Percentiles rank a stretch among this genome's conserved stretches.
phyloP scores from a whole-genome alignment of 2,797 vertebrate genomes.

The Hippopotamyrus pictus region DNA sequence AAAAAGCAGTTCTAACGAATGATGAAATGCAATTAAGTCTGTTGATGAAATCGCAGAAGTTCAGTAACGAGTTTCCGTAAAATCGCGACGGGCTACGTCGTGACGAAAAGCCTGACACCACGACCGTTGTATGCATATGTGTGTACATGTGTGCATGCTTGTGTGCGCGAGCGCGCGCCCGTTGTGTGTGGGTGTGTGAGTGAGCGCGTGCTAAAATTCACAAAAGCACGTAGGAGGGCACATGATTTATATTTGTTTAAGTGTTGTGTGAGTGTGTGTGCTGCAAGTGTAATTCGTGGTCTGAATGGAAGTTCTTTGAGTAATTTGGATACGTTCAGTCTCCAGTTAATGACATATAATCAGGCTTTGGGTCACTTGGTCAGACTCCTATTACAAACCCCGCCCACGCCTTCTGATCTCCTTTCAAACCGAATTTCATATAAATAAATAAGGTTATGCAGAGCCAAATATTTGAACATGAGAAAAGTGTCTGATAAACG shows the following conservation, averaged over 20 bases:
- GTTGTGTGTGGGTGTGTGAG: slow-evolving; percentile 30
- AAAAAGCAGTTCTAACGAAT: not conserved
- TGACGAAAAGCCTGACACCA: not conserved
- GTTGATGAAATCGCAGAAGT: not conserved
- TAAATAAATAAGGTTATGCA: slow-evolving; percentile 81
- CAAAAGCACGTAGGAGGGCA: slow-evolving; percentile 46
- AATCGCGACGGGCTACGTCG: not conserved
- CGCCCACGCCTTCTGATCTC: slow-evolving; percentile 78
- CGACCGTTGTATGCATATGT: slow-evolving; percentile 18
- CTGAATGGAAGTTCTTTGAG: slow-evolving; percentile 87
- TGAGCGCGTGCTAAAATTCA: slow-evolving; percentile 43
- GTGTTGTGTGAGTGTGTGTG: slow-evolving; percentile 48
- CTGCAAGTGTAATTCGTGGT: slow-evolving; percentile 74
- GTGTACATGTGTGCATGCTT: slow-evolving; percentile 20
- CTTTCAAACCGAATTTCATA: slow-evolving; percentile 83
- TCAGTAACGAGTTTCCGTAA: not conserved
- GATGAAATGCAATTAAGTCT: not conserved
- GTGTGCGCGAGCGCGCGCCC: slow-evolving; percentile 24
- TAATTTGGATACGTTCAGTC: slow-evolving; percentile 95
- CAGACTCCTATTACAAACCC: slow-evolving; percentile 85
- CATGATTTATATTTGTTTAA: slow-evolving; percentile 72
- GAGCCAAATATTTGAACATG: slow-evolving; percentile 52
- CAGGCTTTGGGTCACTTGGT: slow-evolving; percentile 95
- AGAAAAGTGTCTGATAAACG: slow-evolving; percentile 30
- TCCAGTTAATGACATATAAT: slow-evolving; percentile 99